Base-by-base conservation (phyloP, 2,888 invertebrate species). In the Branchipolynoe longqiensis region DNA sequence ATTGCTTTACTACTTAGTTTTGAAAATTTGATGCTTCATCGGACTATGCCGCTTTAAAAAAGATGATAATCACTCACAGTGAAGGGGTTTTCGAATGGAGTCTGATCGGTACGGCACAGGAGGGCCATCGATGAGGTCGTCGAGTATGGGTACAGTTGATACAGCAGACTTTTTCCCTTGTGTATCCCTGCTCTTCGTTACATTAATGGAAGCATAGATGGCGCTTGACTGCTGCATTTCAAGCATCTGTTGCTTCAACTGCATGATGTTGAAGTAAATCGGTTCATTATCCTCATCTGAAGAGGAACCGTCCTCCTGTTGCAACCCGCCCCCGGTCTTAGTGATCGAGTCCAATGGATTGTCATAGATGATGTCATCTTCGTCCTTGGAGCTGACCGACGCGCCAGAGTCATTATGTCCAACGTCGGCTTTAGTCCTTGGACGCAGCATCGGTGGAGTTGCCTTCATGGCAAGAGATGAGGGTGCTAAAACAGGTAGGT, bases 211-310 rank as follows among this genome's bases (percentile, higher is more conserved):
- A 6, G 41, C 62, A 56, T 56, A 83, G 33, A 85, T 82, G 0
- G 48, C 36, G 25, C 48, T 48, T 1, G 84, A 28, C 36, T 84
- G 48, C 14, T 56, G 41, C 22, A 58, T 82, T n/a, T 84, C 48
- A 0, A 85, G 38, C 1, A 56, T 56, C 64, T 86, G 78, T 25
- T 87, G 64, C 56, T 85, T 85, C n/a, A 87, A 58, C 54, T 82
- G 78, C 84, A 74, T 85, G 25, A 87, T 82, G 38, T 87, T 87
- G 58, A 84, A 84, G 59, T 87, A 87, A 6, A 87, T 81, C 0
- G 87, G 87, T 54, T 87, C 87, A 12, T 87, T 85, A 36, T 87
- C 87, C 3, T 86, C 87, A 8, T 40, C 40, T 33, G 87, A 85
- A n/a, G 87, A 87, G n/a, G 82, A 83, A n/a, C 86, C 87, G 36